Base-by-base conservation (phyloP, 2,113 vertebrate genomes). In the Cyprinodon brontotheroides region DNA sequence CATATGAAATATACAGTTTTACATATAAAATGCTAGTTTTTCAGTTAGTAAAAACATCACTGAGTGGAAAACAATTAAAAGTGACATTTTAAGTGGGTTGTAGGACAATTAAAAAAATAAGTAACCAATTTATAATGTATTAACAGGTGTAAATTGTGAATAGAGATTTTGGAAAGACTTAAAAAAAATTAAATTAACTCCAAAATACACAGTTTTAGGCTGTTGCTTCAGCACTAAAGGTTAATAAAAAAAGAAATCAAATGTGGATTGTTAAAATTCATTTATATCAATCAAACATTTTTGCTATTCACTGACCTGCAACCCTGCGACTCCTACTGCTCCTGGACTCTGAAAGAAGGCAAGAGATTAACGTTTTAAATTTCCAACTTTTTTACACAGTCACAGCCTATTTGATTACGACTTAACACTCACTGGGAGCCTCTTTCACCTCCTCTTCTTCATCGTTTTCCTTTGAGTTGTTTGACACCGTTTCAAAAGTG, bases 241-340 rank as follows among this genome's bases (percentile, higher is more conserved):
- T 7, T 11, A 45, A 57, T n/a, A 41, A 41, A 41, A 9, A 8
- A 53, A 20, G 8, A 57, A 7, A 4, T 20, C 50, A n/a, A 53
- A 57, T 20, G n/a, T 57, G 17, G n/a, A 57, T 57, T 9, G 50
- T 57, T n/a, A 53, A 9, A 6, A 41, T 1, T 20, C 6, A n/a
- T 2, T 57, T 3, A 7, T n/a, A 29, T 29, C 29, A 57, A 57
- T 40, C 0, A 61, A 0, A 43, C 22, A 22, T 11, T 1, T 6
- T 0, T 1, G 65, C 41, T 12, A 61, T 14, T 68, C 62, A 86
- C 92, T 89, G 92, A 99, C 97, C 97, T 95, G 97, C 97, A 74
- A 96, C 96, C 93, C 97, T 95, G 90, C 97, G 95, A 80, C 83
- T 96, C 91, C 94, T 94, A 64, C 89, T 91, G 45, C 94, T 85